Base-by-base conservation (phyloP, 2,888 invertebrate species). In the Nesidiocoris tenuis region DNA sequence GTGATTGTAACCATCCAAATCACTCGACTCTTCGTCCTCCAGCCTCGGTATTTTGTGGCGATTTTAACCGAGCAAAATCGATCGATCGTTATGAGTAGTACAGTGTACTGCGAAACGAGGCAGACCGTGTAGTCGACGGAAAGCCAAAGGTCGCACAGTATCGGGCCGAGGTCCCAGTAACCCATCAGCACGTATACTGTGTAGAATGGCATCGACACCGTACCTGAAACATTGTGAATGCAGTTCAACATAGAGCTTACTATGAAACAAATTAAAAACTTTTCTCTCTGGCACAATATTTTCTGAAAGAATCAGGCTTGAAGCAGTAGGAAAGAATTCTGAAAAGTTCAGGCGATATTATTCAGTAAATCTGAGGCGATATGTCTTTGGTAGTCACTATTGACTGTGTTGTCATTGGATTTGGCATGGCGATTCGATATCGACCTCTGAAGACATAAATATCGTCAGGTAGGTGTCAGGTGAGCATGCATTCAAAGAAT, bases 51-150 rank as follows among this genome's bases (percentile, higher is more conserved):
- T 81, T 93, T 92, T 16, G 99, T 96, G 2, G 99, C 98, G 80
- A 98, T 97, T 86, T 96, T 98, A 3, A 99, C 98, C 25, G 98
- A 98, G 85, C 98, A 98, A 85, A 96, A 99, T 80, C 99, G 89
- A 85, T 99, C 99, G 79, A 98, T 95, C 25, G 99, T 99, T 82
- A 99, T 99, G 78, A 98, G 89, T 76, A 99, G 89, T 17, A 99
- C 99, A 0, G 99, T 99, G 85, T 99, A 99, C 84, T 99, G 98
- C 7, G 98, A 99, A 24, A 98, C 98, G 66, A 99, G 88, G 83
- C 99, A 99, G 25, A 98, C 98, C 19, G 98, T 98, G 86, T 99
- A 99, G 85, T 99, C 99, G 68, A 98, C 94, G 0, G 98, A 96
- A 5, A 99, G 88, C 99, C 99, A 99, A 74, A 99, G 88, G 84